These are phyloP conservation scores for Agapornis canus DNA, from an alignment of 2,797 vertebrate genomes.

Conservation along the genomic window DNA sequence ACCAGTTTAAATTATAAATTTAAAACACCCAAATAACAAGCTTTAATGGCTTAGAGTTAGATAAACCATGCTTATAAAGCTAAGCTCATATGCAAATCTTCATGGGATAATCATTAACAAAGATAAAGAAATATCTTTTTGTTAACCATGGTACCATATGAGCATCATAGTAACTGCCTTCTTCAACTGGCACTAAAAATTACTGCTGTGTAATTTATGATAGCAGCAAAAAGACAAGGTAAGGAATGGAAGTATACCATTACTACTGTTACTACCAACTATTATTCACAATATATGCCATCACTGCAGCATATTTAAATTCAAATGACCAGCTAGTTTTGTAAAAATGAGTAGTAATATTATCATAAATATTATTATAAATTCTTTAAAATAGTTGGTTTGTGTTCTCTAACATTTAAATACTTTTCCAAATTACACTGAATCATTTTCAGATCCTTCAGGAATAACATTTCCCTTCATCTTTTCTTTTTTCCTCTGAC, in stretches of 20 bases:
- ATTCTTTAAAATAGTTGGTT: not conserved
- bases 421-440: not conserved
- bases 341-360: not conserved
- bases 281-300: not conserved
- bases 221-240: not conserved
- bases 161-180: not conserved
- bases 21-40: not conserved
- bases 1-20: not conserved
- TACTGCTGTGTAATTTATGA: not conserved
- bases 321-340: not conserved
- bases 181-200: not conserved
- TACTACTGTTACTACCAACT: not conserved
- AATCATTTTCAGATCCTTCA: conserved; percentile 7
- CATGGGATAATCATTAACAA: not conserved
- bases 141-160: not conserved
- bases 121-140: not conserved
- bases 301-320: not conserved
- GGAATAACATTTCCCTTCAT: not conserved
- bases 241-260: not conserved
- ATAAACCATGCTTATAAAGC: not conserved
- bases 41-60: not conserved
- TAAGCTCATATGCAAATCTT: not conserved
- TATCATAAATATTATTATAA: not conserved
- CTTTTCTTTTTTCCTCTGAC: not conserved
- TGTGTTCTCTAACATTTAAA: not conserved